Base-by-base conservation (phyloP, 2,888 invertebrate species). In the Pollenia amentaria region DNA sequence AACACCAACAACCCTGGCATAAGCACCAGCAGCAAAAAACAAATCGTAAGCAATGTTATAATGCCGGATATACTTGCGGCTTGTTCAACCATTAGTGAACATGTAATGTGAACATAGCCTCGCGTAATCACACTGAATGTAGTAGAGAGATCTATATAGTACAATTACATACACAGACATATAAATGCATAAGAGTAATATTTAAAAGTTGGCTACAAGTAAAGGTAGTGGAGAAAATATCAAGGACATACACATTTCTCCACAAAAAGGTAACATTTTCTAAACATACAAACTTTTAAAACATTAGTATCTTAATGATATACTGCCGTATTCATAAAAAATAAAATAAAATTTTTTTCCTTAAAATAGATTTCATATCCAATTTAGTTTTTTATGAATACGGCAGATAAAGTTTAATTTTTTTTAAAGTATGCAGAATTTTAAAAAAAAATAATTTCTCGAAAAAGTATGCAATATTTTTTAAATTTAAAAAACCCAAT, bases 71-170 rank as follows among this genome's bases (percentile, higher is more conserved):
- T 87, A 91, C 91, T 91, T 92, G 92, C 89, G 92, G 92, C 92
- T 92, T 92, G 92, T 92, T 91, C 90, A 91, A 89, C 92, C 92
- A 92, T 92, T 92, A 92, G 92, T 91, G 92, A 92, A 91, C 91
- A 91, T 91, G 90, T 89, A 90, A 89, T 89, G 88, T 87, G 89
- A 87, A 88, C 87, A 88, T 88, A 82, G 87, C 72, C 84, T 82
- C 78, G 81, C 83, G 77, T 84, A 87, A 87, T 87, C 87, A 87
- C 84, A 84, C 79, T 69, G 72, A 65, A 87, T 77, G 57, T 76
- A 69, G 65, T 75, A 57, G 57, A 57, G 65, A 78, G 69, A 65
- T 76, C 62, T 75, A 48, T 67, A 38, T 40, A 44, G 48, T 44
- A 16, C 62, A 53, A 70, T 62, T 53, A 44, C 42, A 48, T 53